Conservation (phyloP, 2,113 vertebrate genomes). For the Phalacrocorax pelagicus region DNA sequence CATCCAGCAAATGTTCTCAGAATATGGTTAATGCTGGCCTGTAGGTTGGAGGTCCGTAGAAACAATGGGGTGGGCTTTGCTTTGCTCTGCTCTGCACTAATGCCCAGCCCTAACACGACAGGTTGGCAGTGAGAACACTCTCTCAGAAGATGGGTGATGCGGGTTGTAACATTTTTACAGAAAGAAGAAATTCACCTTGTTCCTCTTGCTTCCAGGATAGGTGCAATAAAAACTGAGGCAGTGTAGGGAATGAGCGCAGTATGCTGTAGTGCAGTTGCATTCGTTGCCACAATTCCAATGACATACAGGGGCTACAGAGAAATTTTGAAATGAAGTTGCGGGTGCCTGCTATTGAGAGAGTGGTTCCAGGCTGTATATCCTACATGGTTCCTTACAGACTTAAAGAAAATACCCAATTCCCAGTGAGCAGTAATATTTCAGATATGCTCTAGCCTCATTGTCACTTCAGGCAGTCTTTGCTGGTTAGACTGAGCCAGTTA, state of each 20-base stretch:
- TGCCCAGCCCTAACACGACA: background rate
- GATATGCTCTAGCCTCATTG: background rate
- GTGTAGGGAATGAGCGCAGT: background rate
- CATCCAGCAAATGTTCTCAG: background rate
- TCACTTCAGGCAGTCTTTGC: background rate
- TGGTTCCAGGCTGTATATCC: background rate
- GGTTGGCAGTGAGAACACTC: background rate
- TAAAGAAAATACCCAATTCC: background rate
- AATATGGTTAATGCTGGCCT: no score
- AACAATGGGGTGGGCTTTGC: background rate
- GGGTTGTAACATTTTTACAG: background rate
- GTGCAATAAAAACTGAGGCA: background rate
- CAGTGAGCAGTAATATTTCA: background rate
- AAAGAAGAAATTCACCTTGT: background rate
- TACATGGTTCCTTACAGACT: background rate
- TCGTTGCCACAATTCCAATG: background rate
- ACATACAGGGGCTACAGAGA: background rate
- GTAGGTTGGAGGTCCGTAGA: background rate
- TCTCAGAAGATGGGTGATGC: background rate
- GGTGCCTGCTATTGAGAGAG: background rate
- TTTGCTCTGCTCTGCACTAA: background rate
- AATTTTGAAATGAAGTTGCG: background rate
- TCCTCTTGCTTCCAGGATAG: background rate
- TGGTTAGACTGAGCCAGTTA: background rate
- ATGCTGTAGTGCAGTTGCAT: background rate